Evolutionary conservation across 2,797 vertebrate genomes (phyloP).

Genomic region (Florisuga fusca): DNA sequence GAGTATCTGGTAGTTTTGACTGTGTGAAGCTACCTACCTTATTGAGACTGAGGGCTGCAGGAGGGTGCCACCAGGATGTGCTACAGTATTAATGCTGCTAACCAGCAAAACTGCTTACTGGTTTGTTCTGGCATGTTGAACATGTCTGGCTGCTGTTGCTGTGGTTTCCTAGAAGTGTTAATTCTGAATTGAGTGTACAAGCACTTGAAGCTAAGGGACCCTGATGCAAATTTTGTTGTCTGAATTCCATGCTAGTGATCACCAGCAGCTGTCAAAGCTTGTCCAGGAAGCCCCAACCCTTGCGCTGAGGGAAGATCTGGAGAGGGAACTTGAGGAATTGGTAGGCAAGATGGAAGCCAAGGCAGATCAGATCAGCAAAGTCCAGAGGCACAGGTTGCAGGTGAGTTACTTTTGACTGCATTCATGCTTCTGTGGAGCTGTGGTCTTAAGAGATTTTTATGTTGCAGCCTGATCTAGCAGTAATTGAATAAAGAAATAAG

Average conservation of each 20-base stretch:
- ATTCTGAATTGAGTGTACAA: background rate
- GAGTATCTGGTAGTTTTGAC: background rate
- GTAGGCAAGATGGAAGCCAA: conserved; percentile 94
- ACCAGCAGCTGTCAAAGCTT: conserved; percentile 88
- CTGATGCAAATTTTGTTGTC: background rate
- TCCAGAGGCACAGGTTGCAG: conserved; percentile 87
- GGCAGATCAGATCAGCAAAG: conserved; percentile 92
- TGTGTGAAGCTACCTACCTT: background rate
- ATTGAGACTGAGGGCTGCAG: background rate
- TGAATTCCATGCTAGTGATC: conserved; percentile 81
- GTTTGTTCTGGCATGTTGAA: background rate
- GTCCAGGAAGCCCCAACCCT: conserved; percentile 81
- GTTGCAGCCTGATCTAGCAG: background rate
- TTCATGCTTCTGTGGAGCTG: background rate
- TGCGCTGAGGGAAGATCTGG: conserved; percentile 84
- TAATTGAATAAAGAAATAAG: background rate
- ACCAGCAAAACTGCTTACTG: background rate
- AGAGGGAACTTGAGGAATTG: conserved; percentile 86
- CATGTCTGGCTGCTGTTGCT: background rate
- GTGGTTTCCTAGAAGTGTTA: background rate
- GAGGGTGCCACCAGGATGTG: background rate
- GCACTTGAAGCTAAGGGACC: background rate
- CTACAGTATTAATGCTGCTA: background rate
- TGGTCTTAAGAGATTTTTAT: background rate
- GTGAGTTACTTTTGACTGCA: conserved; percentile 65